These are phyloP conservation scores for Nautilus pompilius DNA, from an alignment of 1,140 invertebrate genomes.

Conservation along the genomic window DNA sequence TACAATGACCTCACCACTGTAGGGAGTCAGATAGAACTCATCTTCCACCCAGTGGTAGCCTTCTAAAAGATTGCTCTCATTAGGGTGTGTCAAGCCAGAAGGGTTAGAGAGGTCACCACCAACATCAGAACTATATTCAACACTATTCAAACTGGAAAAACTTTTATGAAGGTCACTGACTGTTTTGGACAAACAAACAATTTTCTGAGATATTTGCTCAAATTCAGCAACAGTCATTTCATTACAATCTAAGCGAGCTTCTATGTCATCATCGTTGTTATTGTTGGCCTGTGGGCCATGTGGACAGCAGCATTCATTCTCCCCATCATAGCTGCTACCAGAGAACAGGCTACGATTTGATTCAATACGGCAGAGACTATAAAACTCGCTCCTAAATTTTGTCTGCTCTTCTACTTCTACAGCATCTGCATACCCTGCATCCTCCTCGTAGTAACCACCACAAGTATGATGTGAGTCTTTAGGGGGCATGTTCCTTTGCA, in stretches of 20 bases:
- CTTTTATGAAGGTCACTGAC: not conserved
- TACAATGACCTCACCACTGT: not conserved
- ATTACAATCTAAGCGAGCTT: not conserved
- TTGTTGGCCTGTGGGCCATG: not conserved
- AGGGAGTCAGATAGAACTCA: not conserved
- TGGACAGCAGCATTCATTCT: too few species aligned
- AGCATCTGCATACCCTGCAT: too few species aligned
- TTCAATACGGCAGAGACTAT: not conserved
- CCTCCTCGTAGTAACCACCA: not conserved
- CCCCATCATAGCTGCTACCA: not conserved
- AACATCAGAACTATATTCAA: not conserved
- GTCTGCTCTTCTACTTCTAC: not conserved
- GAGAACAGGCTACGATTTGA: not conserved
- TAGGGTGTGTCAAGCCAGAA: not conserved
- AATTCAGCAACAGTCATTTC: not conserved
- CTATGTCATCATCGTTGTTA: not conserved
- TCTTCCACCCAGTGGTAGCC: conserved; percentile 4
- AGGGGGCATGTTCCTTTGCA: not conserved
- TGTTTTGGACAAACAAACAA: not conserved
- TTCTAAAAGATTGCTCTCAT: not conserved
- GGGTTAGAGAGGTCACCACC: not conserved
- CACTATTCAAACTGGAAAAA: not conserved
- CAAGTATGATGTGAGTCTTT: not conserved
- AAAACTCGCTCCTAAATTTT: not conserved
- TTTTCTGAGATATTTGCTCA: not conserved